These are phyloP conservation scores for Drosophila pseudoananassae DNA, from an alignment of 1,140 invertebrate species.

Conservation along the genomic window DNA sequence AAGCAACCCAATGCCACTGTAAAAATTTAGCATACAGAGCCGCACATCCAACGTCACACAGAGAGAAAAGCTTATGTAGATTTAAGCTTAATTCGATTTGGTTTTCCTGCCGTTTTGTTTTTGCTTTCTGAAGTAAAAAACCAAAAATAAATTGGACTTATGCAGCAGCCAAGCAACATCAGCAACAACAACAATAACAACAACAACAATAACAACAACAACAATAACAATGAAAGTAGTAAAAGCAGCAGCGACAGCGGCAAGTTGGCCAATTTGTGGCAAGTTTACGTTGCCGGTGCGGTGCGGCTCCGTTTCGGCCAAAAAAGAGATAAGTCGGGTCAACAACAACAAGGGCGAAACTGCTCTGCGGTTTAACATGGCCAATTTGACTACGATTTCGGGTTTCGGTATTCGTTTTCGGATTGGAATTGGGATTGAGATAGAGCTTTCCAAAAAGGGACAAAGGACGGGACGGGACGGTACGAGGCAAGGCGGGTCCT, in stretches of 20 bases:
- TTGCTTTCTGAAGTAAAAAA: constrained; percentile 61
- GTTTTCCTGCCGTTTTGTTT: constrained; percentile 63
- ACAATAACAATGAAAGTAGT: constrained; percentile 14
- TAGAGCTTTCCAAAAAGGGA: constrained; percentile 15
- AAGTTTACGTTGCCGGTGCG: constrained; percentile 72
- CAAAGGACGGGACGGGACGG: constrained; percentile 1
- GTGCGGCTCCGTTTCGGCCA: constrained; percentile 53
- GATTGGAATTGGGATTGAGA: constrained; percentile 42
- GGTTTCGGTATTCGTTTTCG: constrained; percentile 34
- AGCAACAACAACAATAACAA: constrained; percentile 20
- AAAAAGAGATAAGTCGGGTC: constrained; percentile 69
- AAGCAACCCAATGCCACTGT: constrained; percentile 11
- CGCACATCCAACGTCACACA: constrained; percentile 50
- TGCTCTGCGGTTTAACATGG: constrained; percentile 77
- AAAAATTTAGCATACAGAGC: neutral
- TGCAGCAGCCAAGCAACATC: constrained; percentile 50
- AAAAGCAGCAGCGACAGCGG: constrained; percentile 25
- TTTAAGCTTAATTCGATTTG: constrained; percentile 80
- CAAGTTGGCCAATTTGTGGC: constrained; percentile 76
- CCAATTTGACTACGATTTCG: constrained; percentile 79
- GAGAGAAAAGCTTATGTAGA: constrained; percentile 79
- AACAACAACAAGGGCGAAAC: constrained; percentile 71
- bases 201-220: too few relatives aligned
- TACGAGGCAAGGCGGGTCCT: neutral
- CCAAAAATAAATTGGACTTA: constrained; percentile 79